These are phyloP conservation scores for Loris lydekkerianus DNA, from an alignment of 2,797 vertebrate genomes.

Conservation along the genomic window DNA sequence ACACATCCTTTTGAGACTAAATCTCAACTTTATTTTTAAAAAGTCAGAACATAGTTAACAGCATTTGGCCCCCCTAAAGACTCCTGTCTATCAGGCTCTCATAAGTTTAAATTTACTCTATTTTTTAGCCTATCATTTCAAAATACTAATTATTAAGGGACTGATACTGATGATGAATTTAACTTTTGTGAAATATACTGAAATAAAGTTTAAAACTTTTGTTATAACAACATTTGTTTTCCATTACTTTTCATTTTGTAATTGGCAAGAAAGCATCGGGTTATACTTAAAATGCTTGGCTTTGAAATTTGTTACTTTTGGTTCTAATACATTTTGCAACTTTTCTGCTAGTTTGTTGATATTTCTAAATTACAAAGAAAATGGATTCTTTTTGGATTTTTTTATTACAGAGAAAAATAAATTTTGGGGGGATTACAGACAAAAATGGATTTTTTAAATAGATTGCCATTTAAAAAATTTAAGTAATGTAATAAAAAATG, in stretches of 20 bases:
- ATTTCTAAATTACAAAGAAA: slow-evolving; percentile 25
- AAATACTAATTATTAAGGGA: background rate
- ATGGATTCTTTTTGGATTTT: too few relatives aligned
- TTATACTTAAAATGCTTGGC: background rate
- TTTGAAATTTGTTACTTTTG: slow-evolving; percentile 15
- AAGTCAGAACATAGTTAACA: background rate
- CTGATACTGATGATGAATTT: background rate
- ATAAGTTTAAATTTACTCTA: background rate
- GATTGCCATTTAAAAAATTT: background rate
- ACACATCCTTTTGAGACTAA: background rate
- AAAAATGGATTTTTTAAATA: too few relatives aligned
- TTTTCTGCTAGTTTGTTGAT: slow-evolving; percentile 4
- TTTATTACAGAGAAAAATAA: too few relatives aligned
- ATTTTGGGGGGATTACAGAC: too few relatives aligned
- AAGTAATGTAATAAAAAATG: slow-evolving; percentile 15
- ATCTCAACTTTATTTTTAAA: slow-evolving; percentile 21
- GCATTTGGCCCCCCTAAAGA: background rate
- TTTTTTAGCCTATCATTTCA: slow-evolving; percentile 16
- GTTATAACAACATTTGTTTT: background rate
- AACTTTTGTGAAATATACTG: slow-evolving; percentile 11
- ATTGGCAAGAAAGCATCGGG: background rate
- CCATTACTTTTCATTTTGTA: background rate
- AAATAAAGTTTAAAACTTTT: slow-evolving; percentile 12
- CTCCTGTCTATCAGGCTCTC: background rate
- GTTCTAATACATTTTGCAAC: slow-evolving; percentile 1